Conservation (phyloP, 2,113 vertebrate species). For the Amphilophus citrinellus region DNA sequence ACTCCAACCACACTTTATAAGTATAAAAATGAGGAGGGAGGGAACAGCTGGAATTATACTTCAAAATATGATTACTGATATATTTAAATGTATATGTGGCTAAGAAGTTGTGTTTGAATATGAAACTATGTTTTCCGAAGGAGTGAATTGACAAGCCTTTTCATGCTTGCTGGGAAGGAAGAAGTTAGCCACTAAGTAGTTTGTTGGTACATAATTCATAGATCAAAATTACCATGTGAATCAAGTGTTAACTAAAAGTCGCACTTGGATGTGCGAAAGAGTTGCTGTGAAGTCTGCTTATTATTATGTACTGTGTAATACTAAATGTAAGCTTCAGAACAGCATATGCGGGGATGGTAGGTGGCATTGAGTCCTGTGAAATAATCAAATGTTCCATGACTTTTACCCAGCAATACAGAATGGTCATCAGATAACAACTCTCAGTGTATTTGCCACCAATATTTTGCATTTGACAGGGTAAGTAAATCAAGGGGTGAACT, state of each 20-base stretch:
- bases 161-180: neutral
- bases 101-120: neutral
- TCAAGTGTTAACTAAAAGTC: neutral
- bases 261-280: neutral
- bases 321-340: neutral
- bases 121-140: neutral
- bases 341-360: neutral
- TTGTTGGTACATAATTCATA: neutral
- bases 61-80: neutral
- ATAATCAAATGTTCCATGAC: constrained; percentile 10
- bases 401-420: neutral
- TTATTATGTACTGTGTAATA: neutral
- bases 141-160: neutral
- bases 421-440: neutral
- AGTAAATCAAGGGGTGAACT: neutral
- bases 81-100: neutral
- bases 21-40: neutral
- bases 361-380: neutral
- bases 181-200: neutral
- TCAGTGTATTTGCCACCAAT: neutral
- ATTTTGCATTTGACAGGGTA: neutral
- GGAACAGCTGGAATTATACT: neutral
- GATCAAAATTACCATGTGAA: neutral
- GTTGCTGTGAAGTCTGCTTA: neutral
- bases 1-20: neutral